Base-by-base conservation (phyloP, 2,797 vertebrate species). In the Hydrolagus colliei region DNA sequence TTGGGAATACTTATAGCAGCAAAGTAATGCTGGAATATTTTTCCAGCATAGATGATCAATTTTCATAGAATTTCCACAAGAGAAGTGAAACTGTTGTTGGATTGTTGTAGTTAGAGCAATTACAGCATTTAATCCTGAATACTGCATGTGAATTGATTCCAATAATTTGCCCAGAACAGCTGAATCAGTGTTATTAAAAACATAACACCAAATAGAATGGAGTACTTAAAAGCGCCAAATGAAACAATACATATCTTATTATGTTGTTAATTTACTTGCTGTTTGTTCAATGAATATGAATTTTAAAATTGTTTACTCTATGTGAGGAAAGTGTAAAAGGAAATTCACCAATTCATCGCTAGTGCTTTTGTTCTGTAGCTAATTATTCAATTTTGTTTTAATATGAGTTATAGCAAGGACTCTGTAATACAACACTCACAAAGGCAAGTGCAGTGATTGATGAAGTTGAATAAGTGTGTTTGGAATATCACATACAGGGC, bases 251-350 rank as follows among this genome's bases (percentile, higher is more conserved):
- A 9, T 27, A 35, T 35, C 27, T 27, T 68, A 80, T 80, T 80
- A 68, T 67, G 27, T 32, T 82, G 27, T 82, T 82, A 82, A 82
- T 82, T 82, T 82, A 68, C 8, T 82, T 68, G 22, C 32, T 67
- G 35, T 68, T 9, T 82, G 27, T 68, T 32, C 41, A 82, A 82
- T 65, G 78, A 82, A 82, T 68, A 65, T 20, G 27, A 82, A 82
- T 27, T 82, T 16, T 68, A 35, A 52, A 67, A 67, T 18, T 67
- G 73, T 0, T 27, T 73, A 32, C 22, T 12, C 11, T 73, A 73
- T 10, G 73, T 7, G 35, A 73, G 27, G 74, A 76, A 76, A 13
- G 65, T 18, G 13, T 68, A 32, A 65, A 62, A 52, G 41, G 41
- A 52, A 52, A 52, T 3, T 52, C 61, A 65, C n/a, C 41, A 27